phyloP scores from a whole-genome alignment of 2,113 vertebrate species.

The Neogobius melanostomus region DNA sequence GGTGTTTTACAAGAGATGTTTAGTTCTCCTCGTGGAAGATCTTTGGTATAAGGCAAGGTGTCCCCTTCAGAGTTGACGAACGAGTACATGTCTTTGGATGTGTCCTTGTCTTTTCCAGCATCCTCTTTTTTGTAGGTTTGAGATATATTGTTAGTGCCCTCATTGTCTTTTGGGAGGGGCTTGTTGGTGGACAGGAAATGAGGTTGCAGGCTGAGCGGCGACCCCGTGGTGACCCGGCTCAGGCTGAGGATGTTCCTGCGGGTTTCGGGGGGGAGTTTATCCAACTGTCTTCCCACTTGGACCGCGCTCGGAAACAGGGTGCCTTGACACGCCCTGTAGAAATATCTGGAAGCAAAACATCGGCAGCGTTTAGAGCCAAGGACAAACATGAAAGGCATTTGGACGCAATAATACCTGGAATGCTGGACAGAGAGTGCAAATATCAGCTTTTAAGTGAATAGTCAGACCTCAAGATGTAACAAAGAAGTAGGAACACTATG shows the following conservation, averaged over 20 bases:
- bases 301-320: constrained; percentile 87
- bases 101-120: neutral
- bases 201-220: constrained; percentile 37
- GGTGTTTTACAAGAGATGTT: constrained; percentile 31
- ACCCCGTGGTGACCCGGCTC: constrained; percentile 49
- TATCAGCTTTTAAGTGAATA: neutral
- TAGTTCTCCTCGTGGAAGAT: constrained; percentile 44
- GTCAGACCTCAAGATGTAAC: too few relatives aligned
- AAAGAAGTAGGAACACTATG: too few relatives aligned
- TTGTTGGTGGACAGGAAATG: constrained; percentile 58
- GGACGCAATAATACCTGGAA: constrained; percentile 22
- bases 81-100: constrained; percentile 33
- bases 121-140: constrained; percentile 16
- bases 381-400: constrained; percentile 48
- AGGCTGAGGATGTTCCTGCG: constrained; percentile 72
- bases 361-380: constrained; percentile 11
- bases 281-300: constrained; percentile 87
- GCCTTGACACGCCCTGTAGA: constrained; percentile 89
- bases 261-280: constrained; percentile 70
- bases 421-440: constrained; percentile 6
- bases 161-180: constrained; percentile 42
- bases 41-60: constrained; percentile 62
- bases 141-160: constrained; percentile 25
- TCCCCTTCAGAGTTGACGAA: constrained; percentile 32
- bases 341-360: constrained; percentile 78